Percentiles rank a stretch among this genome's conserved stretches.
Evolutionary conservation across 2,888 invertebrate species (phyloP).

Genomic region (Branchinecta sandiegonensis): DNA sequence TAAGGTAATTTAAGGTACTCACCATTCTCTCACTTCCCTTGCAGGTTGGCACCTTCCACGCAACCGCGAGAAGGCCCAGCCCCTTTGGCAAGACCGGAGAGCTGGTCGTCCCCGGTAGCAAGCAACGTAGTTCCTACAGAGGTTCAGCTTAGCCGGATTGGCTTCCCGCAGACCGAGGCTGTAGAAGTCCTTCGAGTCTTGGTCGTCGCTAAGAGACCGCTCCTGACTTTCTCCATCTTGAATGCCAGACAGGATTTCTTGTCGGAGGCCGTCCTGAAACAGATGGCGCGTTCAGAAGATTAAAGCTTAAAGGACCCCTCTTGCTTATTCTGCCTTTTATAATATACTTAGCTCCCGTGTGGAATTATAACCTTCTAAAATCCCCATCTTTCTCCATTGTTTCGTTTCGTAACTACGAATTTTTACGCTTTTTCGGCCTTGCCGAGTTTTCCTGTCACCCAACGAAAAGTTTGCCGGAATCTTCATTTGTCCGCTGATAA

Average conservation of each 20-base stretch:
- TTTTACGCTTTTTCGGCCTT: no score
- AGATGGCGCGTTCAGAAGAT: no score
- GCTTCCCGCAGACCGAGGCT: neutral
- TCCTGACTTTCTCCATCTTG: neutral
- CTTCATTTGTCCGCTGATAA: no score
- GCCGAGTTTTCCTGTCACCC: no score
- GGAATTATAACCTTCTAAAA: no score
- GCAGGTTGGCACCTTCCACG: neutral
- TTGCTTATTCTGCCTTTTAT: no score
- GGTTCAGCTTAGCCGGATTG: neutral
- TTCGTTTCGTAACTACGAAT: no score
- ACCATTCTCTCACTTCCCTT: slow-evolving; percentile 8
- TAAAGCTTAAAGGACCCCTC: no score
- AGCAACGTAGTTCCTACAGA: neutral
- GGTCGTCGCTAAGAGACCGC: neutral
- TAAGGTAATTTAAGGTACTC: no score
- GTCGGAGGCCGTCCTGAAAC: neutral
- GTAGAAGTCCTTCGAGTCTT: neutral
- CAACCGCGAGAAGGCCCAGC: neutral
- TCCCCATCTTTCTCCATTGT: no score
- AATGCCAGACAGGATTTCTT: neutral
- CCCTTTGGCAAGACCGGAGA: neutral
- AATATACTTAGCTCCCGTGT: no score
- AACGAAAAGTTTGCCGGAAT: no score
- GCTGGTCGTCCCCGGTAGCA: neutral